A percentile compares a stretch with the other conserved stretches of the same genome.
Evolutionary conservation across 2,797 vertebrate species (phyloP).

Genomic region (Apodemus agrarius): DNA sequence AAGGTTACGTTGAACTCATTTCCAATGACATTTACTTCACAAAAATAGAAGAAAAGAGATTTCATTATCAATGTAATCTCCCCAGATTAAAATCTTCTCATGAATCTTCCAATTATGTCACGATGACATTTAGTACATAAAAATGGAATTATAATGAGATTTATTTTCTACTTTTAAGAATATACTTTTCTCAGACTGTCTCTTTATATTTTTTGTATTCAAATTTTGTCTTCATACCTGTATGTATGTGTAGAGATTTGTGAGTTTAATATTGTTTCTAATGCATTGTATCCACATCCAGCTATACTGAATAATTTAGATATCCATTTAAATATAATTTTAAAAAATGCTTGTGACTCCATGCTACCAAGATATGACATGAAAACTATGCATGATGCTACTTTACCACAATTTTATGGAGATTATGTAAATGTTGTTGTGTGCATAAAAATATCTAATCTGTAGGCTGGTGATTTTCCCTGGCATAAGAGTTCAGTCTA

Average conservation of each 20-base stretch:
- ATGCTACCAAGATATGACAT: background rate
- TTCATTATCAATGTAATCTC: constrained; percentile 79
- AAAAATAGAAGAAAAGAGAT: constrained; percentile 69
- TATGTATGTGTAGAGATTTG: background rate
- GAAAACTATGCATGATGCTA: background rate
- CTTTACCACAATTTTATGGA: background rate
- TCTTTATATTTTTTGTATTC: background rate
- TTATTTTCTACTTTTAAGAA: constrained; percentile 51
- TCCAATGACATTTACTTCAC: constrained; percentile 83
- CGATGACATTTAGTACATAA: constrained; percentile 48
- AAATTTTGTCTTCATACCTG: background rate
- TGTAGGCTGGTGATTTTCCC: background rate
- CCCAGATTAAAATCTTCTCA: constrained; percentile 76
- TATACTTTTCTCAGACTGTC: background rate
- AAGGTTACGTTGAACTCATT: constrained; percentile 78
- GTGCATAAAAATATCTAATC: background rate
- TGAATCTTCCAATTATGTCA: constrained; percentile 69
- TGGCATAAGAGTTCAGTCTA: background rate
- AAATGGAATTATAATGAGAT: constrained; percentile 28
- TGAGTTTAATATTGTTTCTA: background rate
- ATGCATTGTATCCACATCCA: background rate
- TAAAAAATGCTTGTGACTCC: background rate
- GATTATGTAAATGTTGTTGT: background rate
- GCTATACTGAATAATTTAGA: background rate
- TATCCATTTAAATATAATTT: background rate